These are phyloP conservation scores for Hipposideros armiger DNA, from an alignment of 2,113 vertebrate genomes.

Conservation along the genomic window DNA sequence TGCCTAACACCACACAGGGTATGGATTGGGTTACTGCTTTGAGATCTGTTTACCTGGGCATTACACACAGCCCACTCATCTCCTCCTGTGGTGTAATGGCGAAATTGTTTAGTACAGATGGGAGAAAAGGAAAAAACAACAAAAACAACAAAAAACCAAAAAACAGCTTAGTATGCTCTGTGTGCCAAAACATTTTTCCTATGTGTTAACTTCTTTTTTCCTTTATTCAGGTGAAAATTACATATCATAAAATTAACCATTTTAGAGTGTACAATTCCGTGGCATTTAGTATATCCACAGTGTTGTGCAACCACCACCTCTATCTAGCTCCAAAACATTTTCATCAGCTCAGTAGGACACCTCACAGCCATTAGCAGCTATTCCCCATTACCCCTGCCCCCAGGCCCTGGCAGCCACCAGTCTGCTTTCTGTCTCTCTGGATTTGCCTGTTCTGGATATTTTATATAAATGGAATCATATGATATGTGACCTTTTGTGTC, in stretches of 20 bases:
- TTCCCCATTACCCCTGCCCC: fast-evolving
- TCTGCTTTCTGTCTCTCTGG: not conserved
- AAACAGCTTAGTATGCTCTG: not conserved
- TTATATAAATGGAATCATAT: not conserved
- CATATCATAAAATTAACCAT: not conserved
- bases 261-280: not conserved
- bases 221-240: not conserved
- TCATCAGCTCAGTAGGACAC: not conserved
- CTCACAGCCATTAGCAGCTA: fast-evolving
- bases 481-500: not conserved
- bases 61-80: not conserved
- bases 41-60: not conserved
- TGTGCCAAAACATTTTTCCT: not conserved
- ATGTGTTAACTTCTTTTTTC: not conserved
- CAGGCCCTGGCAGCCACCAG: fast-evolving
- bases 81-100: fast-evolving
- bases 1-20: fast-evolving
- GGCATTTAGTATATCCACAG: not conserved
- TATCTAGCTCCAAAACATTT: not conserved
- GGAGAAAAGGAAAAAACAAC: not conserved
- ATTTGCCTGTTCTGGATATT: not conserved
- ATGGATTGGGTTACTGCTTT: not conserved
- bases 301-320: too few species aligned
- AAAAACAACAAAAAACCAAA: too few species aligned
- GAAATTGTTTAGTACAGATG: not conserved